phyloP scores from a whole-genome alignment of 2,797 vertebrate genomes.

The Tarsius wallacei region DNA sequence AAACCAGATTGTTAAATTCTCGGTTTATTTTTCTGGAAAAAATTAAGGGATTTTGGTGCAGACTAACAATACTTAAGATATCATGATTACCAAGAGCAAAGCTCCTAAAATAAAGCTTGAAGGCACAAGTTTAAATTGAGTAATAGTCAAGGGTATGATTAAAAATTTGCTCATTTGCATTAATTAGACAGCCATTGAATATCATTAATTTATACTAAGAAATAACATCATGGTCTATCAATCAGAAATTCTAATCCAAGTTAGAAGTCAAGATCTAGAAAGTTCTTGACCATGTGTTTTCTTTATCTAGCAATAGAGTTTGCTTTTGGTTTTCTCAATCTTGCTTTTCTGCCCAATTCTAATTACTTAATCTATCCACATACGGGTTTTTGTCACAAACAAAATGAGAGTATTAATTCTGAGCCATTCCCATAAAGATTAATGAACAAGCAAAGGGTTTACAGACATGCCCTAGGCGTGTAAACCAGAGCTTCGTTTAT shows the following conservation, averaged over 20 bases:
- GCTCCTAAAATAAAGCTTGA: slow-evolving; percentile 42
- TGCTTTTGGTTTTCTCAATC: neutral
- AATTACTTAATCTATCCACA: neutral
- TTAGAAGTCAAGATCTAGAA: slow-evolving; percentile 28
- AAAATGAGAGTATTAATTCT: slow-evolving; percentile 42
- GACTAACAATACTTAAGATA: slow-evolving; percentile 46
- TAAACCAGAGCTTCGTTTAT: neutral
- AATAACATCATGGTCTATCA: neutral
- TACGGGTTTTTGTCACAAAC: neutral
- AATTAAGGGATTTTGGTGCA: neutral
- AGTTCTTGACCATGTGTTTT: neutral
- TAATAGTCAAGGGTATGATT: slow-evolving; percentile 62
- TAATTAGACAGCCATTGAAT: slow-evolving; percentile 74
- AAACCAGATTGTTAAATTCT: slow-evolving; percentile 67
- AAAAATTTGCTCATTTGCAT: slow-evolving; percentile 71
- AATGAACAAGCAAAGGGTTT: neutral
- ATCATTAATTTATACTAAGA: slow-evolving; percentile 58
- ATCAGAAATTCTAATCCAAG: slow-evolving; percentile 19
- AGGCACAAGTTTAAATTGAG: slow-evolving; percentile 62
- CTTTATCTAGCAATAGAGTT: neutral
- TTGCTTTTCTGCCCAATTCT: neutral
- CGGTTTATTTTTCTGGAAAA: slow-evolving; percentile 48
- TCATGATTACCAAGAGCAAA: slow-evolving; percentile 62
- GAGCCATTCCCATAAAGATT: neutral
- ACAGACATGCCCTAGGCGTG: neutral